These are phyloP conservation scores for Kryptolebias marmoratus DNA, from an alignment of 2,113 vertebrate genomes.

Conservation along the genomic window DNA sequence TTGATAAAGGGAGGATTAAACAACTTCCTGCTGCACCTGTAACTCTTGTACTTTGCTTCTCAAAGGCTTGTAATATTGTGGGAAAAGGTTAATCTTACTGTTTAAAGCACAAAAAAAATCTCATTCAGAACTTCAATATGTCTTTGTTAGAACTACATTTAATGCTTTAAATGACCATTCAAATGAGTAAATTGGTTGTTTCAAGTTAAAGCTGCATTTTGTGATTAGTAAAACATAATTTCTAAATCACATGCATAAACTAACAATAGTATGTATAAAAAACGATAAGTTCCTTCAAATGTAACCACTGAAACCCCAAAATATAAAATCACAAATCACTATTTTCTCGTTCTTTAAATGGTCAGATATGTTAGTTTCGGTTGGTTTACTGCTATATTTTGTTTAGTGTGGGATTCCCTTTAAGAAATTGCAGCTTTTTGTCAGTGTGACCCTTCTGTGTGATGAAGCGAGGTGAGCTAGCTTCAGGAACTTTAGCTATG, in stretches of 20 bases:
- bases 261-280: neutral
- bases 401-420: slow-evolving; percentile 17
- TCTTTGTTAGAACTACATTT: neutral
- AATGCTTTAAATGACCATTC: neutral
- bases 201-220: neutral
- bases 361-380: neutral
- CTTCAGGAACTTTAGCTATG: slow-evolving; percentile 55
- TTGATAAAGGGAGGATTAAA: slow-evolving; percentile 20
- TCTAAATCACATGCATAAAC: neutral
- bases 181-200: neutral
- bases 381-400: neutral
- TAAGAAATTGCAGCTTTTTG: slow-evolving; percentile 36
- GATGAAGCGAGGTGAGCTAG: slow-evolving; percentile 54
- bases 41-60: neutral
- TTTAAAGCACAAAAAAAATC: neutral
- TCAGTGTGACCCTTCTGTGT: slow-evolving; percentile 38
- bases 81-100: neutral
- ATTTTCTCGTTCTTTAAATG: neutral
- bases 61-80: neutral
- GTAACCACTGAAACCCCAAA: neutral
- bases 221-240: neutral
- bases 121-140: neutral
- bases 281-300: neutral
- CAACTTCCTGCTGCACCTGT: neutral
- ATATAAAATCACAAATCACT: neutral